Base-by-base conservation (phyloP, 37 sponge, comb jelly and placozoan species). In the Eunapius fragilis region DNA sequence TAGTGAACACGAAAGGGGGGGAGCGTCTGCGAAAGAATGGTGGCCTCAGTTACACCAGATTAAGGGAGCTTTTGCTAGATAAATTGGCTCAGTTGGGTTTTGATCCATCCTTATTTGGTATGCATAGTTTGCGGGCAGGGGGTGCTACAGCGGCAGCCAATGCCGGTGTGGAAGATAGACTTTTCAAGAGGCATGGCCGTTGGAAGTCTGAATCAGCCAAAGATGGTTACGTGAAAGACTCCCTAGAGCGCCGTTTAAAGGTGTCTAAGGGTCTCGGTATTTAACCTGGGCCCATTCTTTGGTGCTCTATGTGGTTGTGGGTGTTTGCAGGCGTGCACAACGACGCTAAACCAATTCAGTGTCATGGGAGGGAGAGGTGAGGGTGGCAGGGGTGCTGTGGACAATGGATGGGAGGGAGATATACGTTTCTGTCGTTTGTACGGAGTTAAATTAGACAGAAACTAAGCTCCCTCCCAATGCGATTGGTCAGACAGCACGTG, bases 111-210 rank as follows among this genome's bases (percentile, higher is more conserved):
- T 24, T 35, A 31, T 75, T 75, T 28, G 31, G 76, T 4, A 31
- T 31, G 34, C 76, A 75, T 31, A 75, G 76, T 75, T 24, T 75
- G 33, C 26, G 76, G 34, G 76, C 76, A 24, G 76, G 76, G 34
- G 34, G 76, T 32, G 76, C 33, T 75, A 31, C 76, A 32, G 34
- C 76, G 25, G 76, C 76, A 75, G 76, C 76, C 24, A 75, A 75
- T 28, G 33, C 31, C 31, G 76, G 76, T 75, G 76, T 75, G 25
- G 35, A 33, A 25, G 76, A 75, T 36, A 75, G 76, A 28, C 71
- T 70, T 30, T 75, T 75, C 76, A 75, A 75, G 76, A 75, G 76
- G 76, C 76, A 75, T 28, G 76, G 76, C 26, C 25, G 76, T 25
- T 75, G 76, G 76, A 75, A 75, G 34, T 75, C 76, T 13, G 76